Percentiles rank a stretch among this genome's conserved stretches.
These are phyloP conservation scores for Thymallus thymallus DNA, from an alignment of 2,113 vertebrate species.

Conservation along the genomic window DNA sequence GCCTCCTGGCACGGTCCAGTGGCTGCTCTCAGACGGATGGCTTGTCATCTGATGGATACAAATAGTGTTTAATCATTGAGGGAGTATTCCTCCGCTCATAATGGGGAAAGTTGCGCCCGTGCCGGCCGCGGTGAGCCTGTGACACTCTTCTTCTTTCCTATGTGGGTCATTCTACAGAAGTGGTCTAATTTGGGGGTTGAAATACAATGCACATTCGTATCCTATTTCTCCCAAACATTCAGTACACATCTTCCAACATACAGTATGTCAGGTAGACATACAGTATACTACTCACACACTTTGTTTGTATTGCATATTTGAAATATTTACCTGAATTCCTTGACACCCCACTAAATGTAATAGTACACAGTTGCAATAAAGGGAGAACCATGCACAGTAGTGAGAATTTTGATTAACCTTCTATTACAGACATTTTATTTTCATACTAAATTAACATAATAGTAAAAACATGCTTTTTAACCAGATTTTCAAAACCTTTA, in stretches of 20 bases:
- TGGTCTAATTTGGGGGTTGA: slow-evolving; percentile 15
- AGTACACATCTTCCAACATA: neutral
- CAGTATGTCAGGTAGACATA: slow-evolving; percentile 30
- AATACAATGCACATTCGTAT: neutral
- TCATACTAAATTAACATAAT: too few relatives aligned
- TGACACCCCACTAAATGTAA: too few relatives aligned
- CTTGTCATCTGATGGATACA: slow-evolving; percentile 40
- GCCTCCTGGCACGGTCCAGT: neutral
- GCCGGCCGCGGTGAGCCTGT: neutral
- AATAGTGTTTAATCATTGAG: slow-evolving; percentile 39
- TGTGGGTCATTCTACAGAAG: neutral
- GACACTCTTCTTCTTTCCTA: neutral
- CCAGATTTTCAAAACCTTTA: too few relatives aligned
- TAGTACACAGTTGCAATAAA: too few relatives aligned
- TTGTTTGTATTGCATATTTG: too few relatives aligned
- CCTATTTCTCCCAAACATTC: too few relatives aligned
- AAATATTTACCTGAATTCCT: too few relatives aligned
- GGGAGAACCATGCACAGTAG: too few relatives aligned
- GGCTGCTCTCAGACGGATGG: slow-evolving; percentile 10
- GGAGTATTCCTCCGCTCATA: slow-evolving; percentile 32
- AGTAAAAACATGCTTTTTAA: too few relatives aligned
- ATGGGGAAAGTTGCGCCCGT: slow-evolving; percentile 26
- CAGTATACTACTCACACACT: too few relatives aligned
- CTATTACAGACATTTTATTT: too few relatives aligned
- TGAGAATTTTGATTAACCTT: too few relatives aligned